Evolutionary conservation across 2,888 invertebrate genomes (phyloP).

Genomic region (Prenolepis imparis): DNA sequence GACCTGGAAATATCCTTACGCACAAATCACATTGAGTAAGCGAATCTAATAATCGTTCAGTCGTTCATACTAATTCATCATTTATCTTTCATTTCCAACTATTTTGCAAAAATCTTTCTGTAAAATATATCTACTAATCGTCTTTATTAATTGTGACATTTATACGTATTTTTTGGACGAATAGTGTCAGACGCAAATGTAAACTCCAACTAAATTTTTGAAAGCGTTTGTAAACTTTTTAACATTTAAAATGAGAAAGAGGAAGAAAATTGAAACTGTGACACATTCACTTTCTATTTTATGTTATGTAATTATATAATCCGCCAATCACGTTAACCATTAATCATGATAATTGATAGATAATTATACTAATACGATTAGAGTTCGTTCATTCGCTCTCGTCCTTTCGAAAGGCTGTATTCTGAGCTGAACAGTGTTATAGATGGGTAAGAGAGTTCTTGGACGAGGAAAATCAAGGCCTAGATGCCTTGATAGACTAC

Average conservation of each 20-base stretch:
- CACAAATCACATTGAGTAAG: slow-evolving; percentile 99
- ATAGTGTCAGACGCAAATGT: background rate
- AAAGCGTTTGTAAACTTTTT: background rate
- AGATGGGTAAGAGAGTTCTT: slow-evolving; percentile 99
- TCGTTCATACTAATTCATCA: slow-evolving; percentile 4
- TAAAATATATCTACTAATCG: background rate
- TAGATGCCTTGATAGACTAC: slow-evolving; percentile 99
- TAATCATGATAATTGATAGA: background rate
- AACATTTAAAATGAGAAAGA: background rate
- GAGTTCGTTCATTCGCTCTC: slow-evolving; percentile 6
- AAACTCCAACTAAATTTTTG: background rate
- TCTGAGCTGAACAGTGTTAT: slow-evolving; percentile 77
- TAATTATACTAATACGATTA: background rate
- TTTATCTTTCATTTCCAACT: background rate
- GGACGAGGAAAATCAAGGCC: slow-evolving; percentile 97
- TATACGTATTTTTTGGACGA: background rate
- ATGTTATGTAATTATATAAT: background rate
- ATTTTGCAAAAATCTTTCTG: slow-evolving; percentile 20
- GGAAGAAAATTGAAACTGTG: background rate
- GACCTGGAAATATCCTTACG: slow-evolving; percentile 99
- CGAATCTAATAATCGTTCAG: slow-evolving; percentile 20
- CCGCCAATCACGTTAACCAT: background rate
- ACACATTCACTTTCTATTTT: slow-evolving; percentile 8
- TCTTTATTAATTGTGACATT: background rate
- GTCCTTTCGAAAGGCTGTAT: slow-evolving; percentile 26